Conservation (phyloP, 2,888 invertebrate species). For the Trachelus tabidus region DNA sequence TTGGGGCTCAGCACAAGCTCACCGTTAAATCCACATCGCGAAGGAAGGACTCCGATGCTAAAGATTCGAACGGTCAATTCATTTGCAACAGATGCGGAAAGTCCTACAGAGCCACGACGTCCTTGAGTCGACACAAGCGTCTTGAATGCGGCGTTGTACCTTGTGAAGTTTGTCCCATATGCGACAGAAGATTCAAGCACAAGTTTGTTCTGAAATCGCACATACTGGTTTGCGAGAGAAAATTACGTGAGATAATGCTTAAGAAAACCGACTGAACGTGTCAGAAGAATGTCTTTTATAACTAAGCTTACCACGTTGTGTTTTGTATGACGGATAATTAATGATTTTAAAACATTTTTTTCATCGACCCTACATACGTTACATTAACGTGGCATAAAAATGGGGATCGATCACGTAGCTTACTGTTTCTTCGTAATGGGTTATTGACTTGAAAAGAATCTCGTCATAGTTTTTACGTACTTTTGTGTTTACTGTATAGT, state of each 20-base stretch:
- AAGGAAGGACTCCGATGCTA: too few species aligned
- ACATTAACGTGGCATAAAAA: too few species aligned
- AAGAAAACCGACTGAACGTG: constrained; percentile 34
- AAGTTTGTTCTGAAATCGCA: constrained; percentile 64
- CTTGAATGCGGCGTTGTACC: constrained; percentile 65
- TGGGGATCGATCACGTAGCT: too few species aligned
- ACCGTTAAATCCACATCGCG: neutral
- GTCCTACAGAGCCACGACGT: constrained; percentile 61
- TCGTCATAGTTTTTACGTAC: too few species aligned
- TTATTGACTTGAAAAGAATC: too few species aligned
- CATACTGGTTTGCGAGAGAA: constrained; percentile 52
- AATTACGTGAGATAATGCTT: constrained; percentile 37
- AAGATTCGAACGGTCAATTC: constrained; percentile 20
- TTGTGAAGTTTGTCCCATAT: constrained; percentile 63
- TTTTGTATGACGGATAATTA: too few species aligned
- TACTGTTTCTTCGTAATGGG: too few species aligned
- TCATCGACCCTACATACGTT: too few species aligned
- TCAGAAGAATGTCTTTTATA: neutral
- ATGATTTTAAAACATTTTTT: too few species aligned
- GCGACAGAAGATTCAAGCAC: constrained; percentile 65
- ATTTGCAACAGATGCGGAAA: constrained; percentile 63
- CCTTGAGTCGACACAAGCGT: constrained; percentile 65
- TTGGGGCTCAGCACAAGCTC: constrained; percentile 14
- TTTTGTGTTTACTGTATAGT: too few species aligned
- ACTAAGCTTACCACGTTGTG: neutral